Evolutionary conservation across 2,888 invertebrate genomes (phyloP), one percentile per base, ranked within the genome.

Genomic region (Andrena dorsata): DNA sequence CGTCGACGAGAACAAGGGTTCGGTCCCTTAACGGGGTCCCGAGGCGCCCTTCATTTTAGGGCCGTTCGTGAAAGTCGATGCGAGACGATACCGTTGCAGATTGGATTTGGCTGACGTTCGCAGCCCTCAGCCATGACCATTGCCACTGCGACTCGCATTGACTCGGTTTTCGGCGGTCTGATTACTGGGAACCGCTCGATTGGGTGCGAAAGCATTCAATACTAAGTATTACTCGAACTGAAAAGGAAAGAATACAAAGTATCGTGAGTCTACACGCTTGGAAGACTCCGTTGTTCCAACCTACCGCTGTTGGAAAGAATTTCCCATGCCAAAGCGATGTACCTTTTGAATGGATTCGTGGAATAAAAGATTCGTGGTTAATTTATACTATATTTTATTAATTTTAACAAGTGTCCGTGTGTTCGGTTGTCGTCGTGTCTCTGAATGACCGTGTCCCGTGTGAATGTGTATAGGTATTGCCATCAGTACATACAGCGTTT

Each of bases 321-420:
- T 10, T 26, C 23, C 23, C 10, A 13, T 3, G 10, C 1, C 4
- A 26, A 23, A 23, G 23, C 56, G 56, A 10, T 1, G 10, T 70
- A 70, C 53, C 72, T 53, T 10, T 20, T 5, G 16, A 13, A 2
- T 32, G 23, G 13, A n/a, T 1, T 10, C 35, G 35, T 20, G 28
- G 7, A 49, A 71, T 60, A 47, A 71, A 32, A 8, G 3, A 5
- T 4, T 30, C 2, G 0, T 10, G 26, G 23, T 68, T 80, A 61
- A 85, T 90, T 91, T 90, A 89, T 89, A 82, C 90, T 91, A 89
- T 90, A 88, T 89, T 91, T 91, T 91, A 91, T 91, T 92, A 85
- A 84, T 91, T 89, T 92, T 90, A 92, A 91, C 91, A 90, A 90
- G 86, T 90, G 84, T 86, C 68, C 66, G 61, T 85, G 84, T 84